Conservation (phyloP, 2,888 invertebrate species). For the Zootermopsis nevadensis region DNA sequence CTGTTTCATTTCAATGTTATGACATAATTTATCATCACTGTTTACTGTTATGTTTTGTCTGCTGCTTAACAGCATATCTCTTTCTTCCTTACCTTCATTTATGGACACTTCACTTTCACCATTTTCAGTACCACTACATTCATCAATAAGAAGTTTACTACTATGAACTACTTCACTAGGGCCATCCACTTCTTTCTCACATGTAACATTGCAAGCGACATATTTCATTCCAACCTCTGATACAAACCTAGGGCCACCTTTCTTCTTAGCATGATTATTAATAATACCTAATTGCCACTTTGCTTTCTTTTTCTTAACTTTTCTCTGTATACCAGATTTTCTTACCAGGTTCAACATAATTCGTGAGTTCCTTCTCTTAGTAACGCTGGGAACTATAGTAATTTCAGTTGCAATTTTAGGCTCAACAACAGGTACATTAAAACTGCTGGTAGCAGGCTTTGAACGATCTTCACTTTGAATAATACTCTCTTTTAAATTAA, state of each 20-base stretch:
- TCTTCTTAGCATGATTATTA: slow-evolving; percentile 46
- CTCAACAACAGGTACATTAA: not conserved
- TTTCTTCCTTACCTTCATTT: not conserved
- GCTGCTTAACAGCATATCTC: not conserved
- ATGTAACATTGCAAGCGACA: not conserved
- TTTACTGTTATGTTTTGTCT: not conserved
- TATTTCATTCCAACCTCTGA: not conserved
- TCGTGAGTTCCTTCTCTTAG: slow-evolving; percentile 2
- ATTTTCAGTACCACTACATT: not conserved
- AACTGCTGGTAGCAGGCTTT: not conserved
- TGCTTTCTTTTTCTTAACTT: slow-evolving; percentile 58
- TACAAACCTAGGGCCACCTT: not conserved
- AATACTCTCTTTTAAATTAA: not conserved
- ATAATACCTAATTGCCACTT: slow-evolving; percentile 58
- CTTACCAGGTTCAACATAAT: slow-evolving; percentile 37
- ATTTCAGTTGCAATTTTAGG: not conserved
- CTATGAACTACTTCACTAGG: too few species aligned
- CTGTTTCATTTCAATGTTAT: not conserved
- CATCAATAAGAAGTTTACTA: not conserved
- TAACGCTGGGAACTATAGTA: not conserved
- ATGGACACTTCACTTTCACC: slow-evolving; percentile 5
- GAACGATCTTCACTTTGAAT: not conserved
- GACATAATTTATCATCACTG: not conserved
- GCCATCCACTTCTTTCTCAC: not conserved
- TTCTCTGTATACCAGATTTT: slow-evolving; percentile 42